phyloP scores from a whole-genome alignment of 1,140 invertebrate species.

The Drosophila baimaii region DNA sequence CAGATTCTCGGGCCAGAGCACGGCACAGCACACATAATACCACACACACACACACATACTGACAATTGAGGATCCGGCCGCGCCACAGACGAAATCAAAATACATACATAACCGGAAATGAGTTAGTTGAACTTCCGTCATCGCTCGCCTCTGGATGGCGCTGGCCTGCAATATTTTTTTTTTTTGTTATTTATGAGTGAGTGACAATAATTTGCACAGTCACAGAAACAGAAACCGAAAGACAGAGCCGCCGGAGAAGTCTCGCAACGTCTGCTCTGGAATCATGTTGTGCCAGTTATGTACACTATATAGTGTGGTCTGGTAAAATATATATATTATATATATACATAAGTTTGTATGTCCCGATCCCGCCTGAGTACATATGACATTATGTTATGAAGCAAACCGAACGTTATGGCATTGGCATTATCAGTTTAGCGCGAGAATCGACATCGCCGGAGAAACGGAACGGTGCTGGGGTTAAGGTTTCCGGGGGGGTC shows the following conservation, averaged over 20 bases:
- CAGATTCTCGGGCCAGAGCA: constrained; percentile 28
- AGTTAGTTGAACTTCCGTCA: constrained; percentile 83
- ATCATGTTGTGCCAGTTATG: constrained; percentile 49
- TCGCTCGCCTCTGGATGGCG: constrained; percentile 65
- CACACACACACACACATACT: constrained; percentile 22
- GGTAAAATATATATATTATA: constrained; percentile 7
- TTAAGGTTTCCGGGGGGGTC: constrained; percentile 38
- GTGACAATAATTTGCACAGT: constrained; percentile 81
- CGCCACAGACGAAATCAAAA: constrained; percentile 35
- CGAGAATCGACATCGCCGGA: constrained; percentile 5
- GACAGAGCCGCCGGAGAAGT: constrained; percentile 15
- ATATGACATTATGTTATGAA: constrained; percentile 29
- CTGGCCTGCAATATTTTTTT: constrained; percentile 70
- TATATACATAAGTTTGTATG: not conserved
- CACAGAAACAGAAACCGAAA: constrained; percentile 51
- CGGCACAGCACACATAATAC: constrained; percentile 40
- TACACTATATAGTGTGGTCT: constrained; percentile 15
- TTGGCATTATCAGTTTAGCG: constrained; percentile 33
- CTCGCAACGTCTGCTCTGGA: constrained; percentile 23
- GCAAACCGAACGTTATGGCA: constrained; percentile 27
- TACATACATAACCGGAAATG: constrained; percentile 78
- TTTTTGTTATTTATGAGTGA: constrained; percentile 31
- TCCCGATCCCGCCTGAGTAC: constrained; percentile 10
- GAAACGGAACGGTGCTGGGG: constrained; percentile 8
- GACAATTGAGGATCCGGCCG: constrained; percentile 39